Base-by-base conservation (phyloP, 2,797 vertebrate genomes). In the Petrocephalus schoutedeni region DNA sequence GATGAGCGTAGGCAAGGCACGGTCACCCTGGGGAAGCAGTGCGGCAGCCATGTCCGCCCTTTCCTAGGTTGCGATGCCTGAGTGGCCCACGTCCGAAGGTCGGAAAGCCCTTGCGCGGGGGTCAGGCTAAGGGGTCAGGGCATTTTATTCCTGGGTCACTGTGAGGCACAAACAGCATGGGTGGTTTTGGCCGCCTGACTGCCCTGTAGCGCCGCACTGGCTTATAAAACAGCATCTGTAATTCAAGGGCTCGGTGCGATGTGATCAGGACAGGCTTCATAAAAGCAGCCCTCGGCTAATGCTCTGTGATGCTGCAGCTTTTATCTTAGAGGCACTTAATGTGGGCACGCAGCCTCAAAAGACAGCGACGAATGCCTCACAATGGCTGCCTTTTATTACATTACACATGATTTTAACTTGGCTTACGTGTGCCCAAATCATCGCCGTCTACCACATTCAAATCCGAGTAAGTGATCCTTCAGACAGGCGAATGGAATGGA, bases 391-490 rank as follows among this genome's bases (percentile, higher is more conserved):
- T 61, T 59, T 86, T 7, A 28, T 8, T 23, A 10, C 61, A 49
- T 49, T 41, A 21, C 7, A 10, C n/a, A 8, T 49, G n/a, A 41
- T 71, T 67, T 53, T 67, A 59, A 49, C 23, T 80, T 36, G 1
- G 28, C 80, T 41, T 61, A 1, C 7, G 21, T 41, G 23, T 49
- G 41, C 85, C 71, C 64, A 87, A 64, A 71, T 8, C 3, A 59
- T 36, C 14, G 10, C 58, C 19, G 67, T 67, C 85, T 88, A 85
- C 89, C 86, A 90, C 86, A 87, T 86, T 87, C 84, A 71, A 86
- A 87, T 88, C 87, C 49, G 85, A 90, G 91, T 90, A 91, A 90
- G 82, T 36, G 32, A 86, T 87, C 85, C 88, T 59, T 61, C 56
- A 82, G 77, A 41, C 89, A 54, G 58, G 86, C 19, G 67, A 59